Base-by-base conservation (phyloP, 2,888 invertebrate species). In the Apantesis nais region DNA sequence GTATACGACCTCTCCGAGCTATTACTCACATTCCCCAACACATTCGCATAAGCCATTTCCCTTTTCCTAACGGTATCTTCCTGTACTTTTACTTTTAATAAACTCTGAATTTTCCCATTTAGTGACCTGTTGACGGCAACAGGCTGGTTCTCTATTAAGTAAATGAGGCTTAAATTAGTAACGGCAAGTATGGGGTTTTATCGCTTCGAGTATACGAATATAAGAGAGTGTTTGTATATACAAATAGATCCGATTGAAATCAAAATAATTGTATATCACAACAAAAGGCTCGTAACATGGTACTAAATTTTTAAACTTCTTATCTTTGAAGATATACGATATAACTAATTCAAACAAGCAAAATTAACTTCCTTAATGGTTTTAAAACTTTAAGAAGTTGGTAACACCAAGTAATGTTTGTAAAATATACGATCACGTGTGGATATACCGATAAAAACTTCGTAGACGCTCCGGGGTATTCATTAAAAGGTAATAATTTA, bases 361-460 rank as follows among this genome's bases (percentile, higher is more conserved):
- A 78, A 78, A 79, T 72, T 72, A 71, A 80, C 74, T 79, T 79
- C 83, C 78, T 74, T 80, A 80, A 84, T 82, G 73, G 78, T 74
- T 73, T 75, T 71, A 73, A 72, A 71, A 63, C 48, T 70, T 67
- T 48, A 66, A 62, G 62, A 34, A 69, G 67, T 70, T 74, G 37
- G 64, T 70, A 72, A 73, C 72, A 78, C 72, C 76, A 76, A 72
- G 71, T 68, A 67, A 71, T 73, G 66, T 86, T 85, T 88, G 89
- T 85, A 88, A 87, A 88, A 86, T 77, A 85, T 84, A 85, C 84
- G 75, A 78, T 88, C 90, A 91, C 92, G 90, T 92, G 88, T 90
- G 85, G 82, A 85, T 83, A 79, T 81, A 76, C 82, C 85, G 92
- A 92, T 93, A 92, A 93, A 93, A 93, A 93, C 90, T 93, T 93